A percentile compares a stretch with the other conserved stretches of the same genome.
These are phyloP conservation scores for Alosa alosa DNA, from an alignment of 2,113 vertebrate species.

Conservation along the genomic window DNA sequence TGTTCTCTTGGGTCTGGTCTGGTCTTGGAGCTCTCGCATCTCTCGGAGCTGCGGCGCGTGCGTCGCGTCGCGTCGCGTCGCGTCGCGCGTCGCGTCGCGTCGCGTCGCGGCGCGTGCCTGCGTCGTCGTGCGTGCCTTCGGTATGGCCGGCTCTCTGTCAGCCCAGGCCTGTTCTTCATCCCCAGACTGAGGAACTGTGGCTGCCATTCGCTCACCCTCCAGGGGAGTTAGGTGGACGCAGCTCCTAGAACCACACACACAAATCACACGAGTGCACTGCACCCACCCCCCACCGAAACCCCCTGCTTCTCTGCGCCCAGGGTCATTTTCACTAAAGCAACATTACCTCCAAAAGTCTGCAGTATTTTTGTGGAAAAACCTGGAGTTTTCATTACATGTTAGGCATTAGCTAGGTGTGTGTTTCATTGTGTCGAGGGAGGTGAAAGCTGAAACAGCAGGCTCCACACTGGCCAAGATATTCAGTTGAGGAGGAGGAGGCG, in stretches of 20 bases:
- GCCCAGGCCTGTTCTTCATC: neutral
- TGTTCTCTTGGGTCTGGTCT: neutral
- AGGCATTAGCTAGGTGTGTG: neutral
- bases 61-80: no score
- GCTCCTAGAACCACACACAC: neutral
- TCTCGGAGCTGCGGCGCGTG: neutral
- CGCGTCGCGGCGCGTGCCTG: no score
- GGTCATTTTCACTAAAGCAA: neutral
- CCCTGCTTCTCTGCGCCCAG: neutral
- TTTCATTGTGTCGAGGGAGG: neutral
- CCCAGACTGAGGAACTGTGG: neutral
- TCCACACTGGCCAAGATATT: neutral
- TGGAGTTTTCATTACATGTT: neutral
- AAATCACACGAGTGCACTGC: neutral
- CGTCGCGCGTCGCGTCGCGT: no score
- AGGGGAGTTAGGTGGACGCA: neutral
- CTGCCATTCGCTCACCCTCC: neutral
- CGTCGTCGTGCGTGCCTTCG: neutral
- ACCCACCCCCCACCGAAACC: neutral
- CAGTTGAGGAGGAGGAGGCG: neutral
- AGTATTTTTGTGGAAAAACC: neutral
- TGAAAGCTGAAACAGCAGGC: neutral
- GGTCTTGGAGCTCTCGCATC: neutral
- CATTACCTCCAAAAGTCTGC: neutral
- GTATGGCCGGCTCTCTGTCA: neutral